phyloP scores from a whole-genome alignment of 2,113 vertebrate species.

The Tyto alba region DNA sequence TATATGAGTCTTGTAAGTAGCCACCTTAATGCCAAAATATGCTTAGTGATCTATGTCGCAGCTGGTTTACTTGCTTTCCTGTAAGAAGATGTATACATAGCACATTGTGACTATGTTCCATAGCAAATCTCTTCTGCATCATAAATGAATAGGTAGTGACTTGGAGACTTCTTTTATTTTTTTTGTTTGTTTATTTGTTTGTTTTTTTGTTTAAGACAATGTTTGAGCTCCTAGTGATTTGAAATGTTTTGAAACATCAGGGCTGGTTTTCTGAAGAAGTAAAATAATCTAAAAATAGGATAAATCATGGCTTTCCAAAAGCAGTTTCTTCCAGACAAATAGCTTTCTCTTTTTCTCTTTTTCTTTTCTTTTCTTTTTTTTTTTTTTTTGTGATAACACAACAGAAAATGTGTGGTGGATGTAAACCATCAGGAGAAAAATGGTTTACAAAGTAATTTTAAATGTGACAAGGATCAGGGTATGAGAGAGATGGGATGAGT shows the following conservation, averaged over 20 bases:
- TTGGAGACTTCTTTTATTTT: not conserved
- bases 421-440: not conserved
- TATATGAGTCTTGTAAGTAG: not conserved
- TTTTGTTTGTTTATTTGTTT: not conserved
- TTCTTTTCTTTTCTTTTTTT: too few species aligned
- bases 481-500: not conserved
- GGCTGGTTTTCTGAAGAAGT: not conserved
- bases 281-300: not conserved
- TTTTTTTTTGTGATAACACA: not conserved
- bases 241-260: not conserved
- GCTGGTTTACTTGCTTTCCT: not conserved
- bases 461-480: not conserved
- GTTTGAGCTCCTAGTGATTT: not conserved
- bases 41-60: not conserved
- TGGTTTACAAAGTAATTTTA: not conserved
- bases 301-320: not conserved
- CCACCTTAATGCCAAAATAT: not conserved
- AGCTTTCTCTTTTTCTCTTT: too few species aligned
- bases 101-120: not conserved
- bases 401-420: not conserved
- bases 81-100: not conserved
- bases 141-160: not conserved
- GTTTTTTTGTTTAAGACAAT: not conserved
- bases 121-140: not conserved
- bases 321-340: not conserved